Conservation (phyloP, 2,888 invertebrate genomes). For the Pilophorus perplexus region DNA sequence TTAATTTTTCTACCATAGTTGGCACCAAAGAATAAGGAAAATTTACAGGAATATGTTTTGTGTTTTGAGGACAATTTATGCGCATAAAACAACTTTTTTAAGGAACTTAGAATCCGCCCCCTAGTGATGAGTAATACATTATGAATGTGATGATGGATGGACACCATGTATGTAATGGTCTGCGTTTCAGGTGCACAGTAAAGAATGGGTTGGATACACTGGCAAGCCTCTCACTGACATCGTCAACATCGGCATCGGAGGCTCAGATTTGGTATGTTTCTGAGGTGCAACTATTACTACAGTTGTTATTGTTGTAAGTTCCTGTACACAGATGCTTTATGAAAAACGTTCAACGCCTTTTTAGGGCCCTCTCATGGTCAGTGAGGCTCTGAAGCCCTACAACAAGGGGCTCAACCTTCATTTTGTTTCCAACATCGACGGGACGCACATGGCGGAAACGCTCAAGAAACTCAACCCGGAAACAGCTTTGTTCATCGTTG, state of each 20-base stretch:
- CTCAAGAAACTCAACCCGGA: slow-evolving; percentile 86
- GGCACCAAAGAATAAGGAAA: no score
- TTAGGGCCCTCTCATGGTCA: slow-evolving; percentile 96
- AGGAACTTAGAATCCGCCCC: no score
- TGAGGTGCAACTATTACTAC: no score
- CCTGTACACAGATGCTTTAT: neutral
- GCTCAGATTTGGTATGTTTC: slow-evolving; percentile 79
- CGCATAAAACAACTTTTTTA: no score
- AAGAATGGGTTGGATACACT: slow-evolving; percentile 71
- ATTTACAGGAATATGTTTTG: no score
- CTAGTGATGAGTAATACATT: no score
- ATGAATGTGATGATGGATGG: no score
- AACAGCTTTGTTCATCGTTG: slow-evolving; percentile 95
- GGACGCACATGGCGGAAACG: slow-evolving; percentile 94
- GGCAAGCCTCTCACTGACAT: slow-evolving; percentile 95
- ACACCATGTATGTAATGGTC: no score
- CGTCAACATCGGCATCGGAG: slow-evolving; percentile 98
- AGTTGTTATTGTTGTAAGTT: no score
- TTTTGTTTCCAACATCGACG: slow-evolving; percentile 99
- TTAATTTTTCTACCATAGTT: no score
- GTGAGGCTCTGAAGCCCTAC: slow-evolving; percentile 92
- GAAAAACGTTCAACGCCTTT: slow-evolving; percentile 42
- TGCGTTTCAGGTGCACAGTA: slow-evolving; percentile 56
- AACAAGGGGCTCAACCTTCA: slow-evolving; percentile 82
- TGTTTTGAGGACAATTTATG: no score